Evolutionary conservation across 2,888 invertebrate species (phyloP), one percentile per base, ranked within the genome.

Genomic region (Craniophora ligustri): DNA sequence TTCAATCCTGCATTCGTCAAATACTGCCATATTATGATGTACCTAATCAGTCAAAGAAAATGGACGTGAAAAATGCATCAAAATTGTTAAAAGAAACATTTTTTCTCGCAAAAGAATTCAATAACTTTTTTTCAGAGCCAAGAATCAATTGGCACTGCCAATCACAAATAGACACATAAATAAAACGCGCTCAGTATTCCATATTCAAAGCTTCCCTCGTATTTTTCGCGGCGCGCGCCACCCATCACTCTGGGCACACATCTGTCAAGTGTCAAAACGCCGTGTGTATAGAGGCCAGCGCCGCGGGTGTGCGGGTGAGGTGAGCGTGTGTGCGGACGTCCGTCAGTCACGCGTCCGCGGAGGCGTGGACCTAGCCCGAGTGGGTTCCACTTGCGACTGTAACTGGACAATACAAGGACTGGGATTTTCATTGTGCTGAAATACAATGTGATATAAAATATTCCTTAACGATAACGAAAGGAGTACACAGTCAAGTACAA

Each of bases 321-420:
- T 60, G 61, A 48, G 55, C 34, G 49, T 65, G 84, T 85, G 84
- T 80, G 77, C 72, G 65, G 79, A 78, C 82, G 86, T 82, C 86
- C 84, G 88, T 88, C 88, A 85, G 86, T 88, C 88, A 88, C 84
- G 80, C 76, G 85, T 84, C 85, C 81, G 76, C 78, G 74, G 71
- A 78, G 81, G 76, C 77, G 81, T 80, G 80, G 80, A 81, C 81
- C 76, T 75, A 71, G 67, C 68, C 65, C 59, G 56, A 59, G 70
- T 63, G 41, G 41, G 57, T 65, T 75, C 65, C 69, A 55, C 59
- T 79, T 78, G 63, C 69, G 39, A 23, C 69, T 50, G 5, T 26
- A 2, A 15, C 18, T 4, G 6, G 0, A 19, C 7, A 32, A 32
- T 0, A 19, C 7, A 32, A 32, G 21, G 7, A 16, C 19, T 19